Percentiles rank a stretch among this genome's conserved stretches.
Evolutionary conservation across 2,888 invertebrate species (phyloP).

Genomic region (Trimorus sp.): DNA sequence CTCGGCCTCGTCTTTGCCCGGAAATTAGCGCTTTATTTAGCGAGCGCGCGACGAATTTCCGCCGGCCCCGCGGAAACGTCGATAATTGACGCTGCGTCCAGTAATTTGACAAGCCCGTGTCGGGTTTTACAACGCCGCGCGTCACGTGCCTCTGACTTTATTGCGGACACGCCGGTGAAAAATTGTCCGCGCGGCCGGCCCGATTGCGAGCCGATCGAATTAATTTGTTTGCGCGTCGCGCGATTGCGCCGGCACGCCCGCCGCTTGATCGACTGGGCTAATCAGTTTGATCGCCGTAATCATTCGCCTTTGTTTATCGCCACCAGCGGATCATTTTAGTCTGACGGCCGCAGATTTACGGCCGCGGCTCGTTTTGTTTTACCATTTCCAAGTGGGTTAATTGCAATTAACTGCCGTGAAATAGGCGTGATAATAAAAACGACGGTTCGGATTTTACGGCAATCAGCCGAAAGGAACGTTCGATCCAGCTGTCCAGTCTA

Average conservation of each 20-base stretch:
- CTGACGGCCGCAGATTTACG: too few relatives aligned
- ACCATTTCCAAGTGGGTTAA: conserved; percentile 10
- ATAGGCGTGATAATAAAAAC: conserved; percentile 19
- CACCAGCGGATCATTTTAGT: too few relatives aligned
- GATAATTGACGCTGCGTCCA: background rate
- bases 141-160: conserved; percentile 45
- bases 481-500: conserved; percentile 14
- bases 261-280: conserved; percentile 3
- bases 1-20: conserved; percentile 36
- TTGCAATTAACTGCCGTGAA: conserved; percentile 12
- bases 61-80: background rate
- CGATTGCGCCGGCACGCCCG: conserved; percentile 30
- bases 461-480: conserved; percentile 8
- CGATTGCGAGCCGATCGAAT: conserved; percentile 39
- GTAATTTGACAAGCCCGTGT: conserved; percentile 24
- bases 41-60: conserved; percentile 22
- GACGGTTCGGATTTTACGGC: conserved; percentile 17
- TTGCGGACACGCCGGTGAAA: conserved; percentile 47
- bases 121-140: conserved; percentile 16
- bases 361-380: background rate
- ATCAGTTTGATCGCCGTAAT: too few relatives aligned
- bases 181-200: conserved; percentile 40
- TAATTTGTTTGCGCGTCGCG: conserved; percentile 45
- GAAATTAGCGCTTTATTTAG: conserved; percentile 56
- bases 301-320: background rate